Conservation (phyloP, 2,888 invertebrate genomes). For the Parnassius apollo region DNA sequence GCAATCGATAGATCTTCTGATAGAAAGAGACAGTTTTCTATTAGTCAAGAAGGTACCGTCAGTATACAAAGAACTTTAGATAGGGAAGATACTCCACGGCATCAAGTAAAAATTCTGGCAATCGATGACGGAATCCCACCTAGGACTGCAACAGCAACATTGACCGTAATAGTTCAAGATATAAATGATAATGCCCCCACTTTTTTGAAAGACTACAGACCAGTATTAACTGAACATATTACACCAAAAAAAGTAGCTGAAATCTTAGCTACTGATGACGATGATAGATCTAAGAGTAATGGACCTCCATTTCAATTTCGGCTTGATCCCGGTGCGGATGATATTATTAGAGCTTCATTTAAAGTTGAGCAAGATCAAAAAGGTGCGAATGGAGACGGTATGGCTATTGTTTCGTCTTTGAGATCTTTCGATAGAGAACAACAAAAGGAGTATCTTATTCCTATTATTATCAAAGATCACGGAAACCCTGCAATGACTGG, state of each 20-base stretch:
- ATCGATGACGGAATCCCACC: conserved; percentile 97
- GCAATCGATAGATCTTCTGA: conserved; percentile 96
- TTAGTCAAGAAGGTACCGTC: conserved; percentile 96
- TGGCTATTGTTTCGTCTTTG: conserved; percentile 97
- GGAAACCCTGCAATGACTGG: conserved; percentile 98
- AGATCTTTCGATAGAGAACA: conserved; percentile 97
- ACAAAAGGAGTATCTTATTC: conserved; percentile 97
- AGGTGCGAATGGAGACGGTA: conserved; percentile 98
- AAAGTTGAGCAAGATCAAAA: conserved; percentile 98
- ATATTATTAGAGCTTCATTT: conserved; percentile 95
- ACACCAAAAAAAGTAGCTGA: conserved; percentile 95
- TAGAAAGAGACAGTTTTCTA: conserved; percentile 95
- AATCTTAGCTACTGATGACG: conserved; percentile 95
- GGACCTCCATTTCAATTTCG: conserved; percentile 98
- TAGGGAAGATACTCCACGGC: conserved; percentile 95
- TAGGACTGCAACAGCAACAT: conserved; percentile 95
- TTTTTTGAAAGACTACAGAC: conserved; percentile 94
- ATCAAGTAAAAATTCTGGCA: conserved; percentile 97
- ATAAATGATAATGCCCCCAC: conserved; percentile 97
- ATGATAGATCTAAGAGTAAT: conserved; percentile 95
- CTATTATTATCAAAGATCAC: conserved; percentile 98
- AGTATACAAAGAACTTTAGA: conserved; percentile 96
- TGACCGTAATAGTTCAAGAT: conserved; percentile 96
- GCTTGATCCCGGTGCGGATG: conserved; percentile 95
- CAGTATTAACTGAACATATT: conserved; percentile 95